A percentile compares a stretch with the other conserved stretches of the same genome.
Evolutionary conservation across 2,888 invertebrate species (phyloP).

Genomic region (Calephelis perditalis): DNA sequence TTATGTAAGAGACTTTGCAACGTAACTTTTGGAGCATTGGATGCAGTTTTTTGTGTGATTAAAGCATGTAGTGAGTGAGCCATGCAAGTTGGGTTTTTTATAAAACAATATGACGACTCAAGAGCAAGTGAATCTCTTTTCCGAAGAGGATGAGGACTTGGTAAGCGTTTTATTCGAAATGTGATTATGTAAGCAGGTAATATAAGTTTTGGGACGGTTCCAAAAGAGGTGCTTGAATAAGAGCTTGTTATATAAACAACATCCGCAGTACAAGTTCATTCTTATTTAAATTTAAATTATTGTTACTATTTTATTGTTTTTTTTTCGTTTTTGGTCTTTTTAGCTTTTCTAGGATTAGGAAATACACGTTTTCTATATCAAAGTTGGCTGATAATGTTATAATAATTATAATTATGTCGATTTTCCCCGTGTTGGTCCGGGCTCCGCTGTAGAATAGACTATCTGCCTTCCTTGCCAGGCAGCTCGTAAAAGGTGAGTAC

Average conservation of each 20-base stretch:
- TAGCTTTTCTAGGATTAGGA: no score
- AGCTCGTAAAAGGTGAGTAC: no score
- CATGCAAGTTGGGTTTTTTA: conserved; percentile 51
- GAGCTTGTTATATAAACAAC: conserved; percentile 36
- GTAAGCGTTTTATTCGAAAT: conserved; percentile 41
- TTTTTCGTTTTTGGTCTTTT: no score
- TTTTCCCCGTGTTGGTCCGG: no score
- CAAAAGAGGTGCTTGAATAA: conserved; percentile 28
- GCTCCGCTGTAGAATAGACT: no score
- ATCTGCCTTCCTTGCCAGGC: no score
- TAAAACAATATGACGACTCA: conserved; percentile 62
- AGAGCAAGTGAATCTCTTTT: conserved; percentile 64
- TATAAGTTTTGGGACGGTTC: conserved; percentile 34
- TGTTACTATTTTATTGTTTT: no score
- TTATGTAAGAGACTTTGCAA: neutral
- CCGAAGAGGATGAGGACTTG: conserved; percentile 70
- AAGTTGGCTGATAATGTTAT: no score
- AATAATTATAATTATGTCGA: no score
- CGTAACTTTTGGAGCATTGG: conserved; percentile 40
- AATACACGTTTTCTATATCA: no score
- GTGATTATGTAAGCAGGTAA: conserved; percentile 38
- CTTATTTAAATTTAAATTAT: conserved; percentile 19
- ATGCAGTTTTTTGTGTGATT: conserved; percentile 63
- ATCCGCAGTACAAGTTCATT: conserved; percentile 33
- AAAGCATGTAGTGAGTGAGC: conserved; percentile 51